phyloP scores from a whole-genome alignment of 2,113 vertebrate genomes.

The Seriola dumerili region DNA sequence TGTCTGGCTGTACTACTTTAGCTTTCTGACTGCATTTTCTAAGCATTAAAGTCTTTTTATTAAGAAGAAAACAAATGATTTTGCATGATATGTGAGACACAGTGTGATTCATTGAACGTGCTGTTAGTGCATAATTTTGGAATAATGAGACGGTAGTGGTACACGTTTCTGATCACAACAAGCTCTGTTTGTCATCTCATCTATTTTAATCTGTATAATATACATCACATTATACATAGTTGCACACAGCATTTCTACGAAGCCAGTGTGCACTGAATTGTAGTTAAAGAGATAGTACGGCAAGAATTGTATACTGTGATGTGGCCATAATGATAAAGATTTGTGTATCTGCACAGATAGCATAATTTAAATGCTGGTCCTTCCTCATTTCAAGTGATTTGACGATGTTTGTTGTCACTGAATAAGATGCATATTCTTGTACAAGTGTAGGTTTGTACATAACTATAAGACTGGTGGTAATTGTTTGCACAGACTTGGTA shows the following conservation, averaged over 20 bases:
- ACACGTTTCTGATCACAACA: background rate
- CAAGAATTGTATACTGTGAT: background rate
- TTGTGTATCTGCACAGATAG: background rate
- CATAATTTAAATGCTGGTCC: background rate
- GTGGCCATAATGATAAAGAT: background rate
- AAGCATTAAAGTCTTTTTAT: background rate
- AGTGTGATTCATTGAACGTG: background rate
- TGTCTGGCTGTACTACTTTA: background rate
- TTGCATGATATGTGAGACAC: background rate
- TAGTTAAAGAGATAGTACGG: background rate
- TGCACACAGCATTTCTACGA: background rate
- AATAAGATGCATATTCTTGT: background rate
- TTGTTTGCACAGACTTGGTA: slow-evolving; percentile 9
- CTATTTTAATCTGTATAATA: background rate
- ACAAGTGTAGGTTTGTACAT: background rate
- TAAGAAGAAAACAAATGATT: background rate
- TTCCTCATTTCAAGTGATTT: background rate
- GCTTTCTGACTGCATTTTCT: slow-evolving; percentile 7
- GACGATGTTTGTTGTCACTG: background rate
- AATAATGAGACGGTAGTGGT: background rate
- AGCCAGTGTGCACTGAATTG: background rate
- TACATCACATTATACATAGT: background rate
- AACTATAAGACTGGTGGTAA: background rate
- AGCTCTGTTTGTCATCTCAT: background rate
- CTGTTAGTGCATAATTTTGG: background rate